These are phyloP conservation scores for Hemiscyllium ocellatum DNA, from an alignment of 2,113 vertebrate genomes.

Conservation along the genomic window DNA sequence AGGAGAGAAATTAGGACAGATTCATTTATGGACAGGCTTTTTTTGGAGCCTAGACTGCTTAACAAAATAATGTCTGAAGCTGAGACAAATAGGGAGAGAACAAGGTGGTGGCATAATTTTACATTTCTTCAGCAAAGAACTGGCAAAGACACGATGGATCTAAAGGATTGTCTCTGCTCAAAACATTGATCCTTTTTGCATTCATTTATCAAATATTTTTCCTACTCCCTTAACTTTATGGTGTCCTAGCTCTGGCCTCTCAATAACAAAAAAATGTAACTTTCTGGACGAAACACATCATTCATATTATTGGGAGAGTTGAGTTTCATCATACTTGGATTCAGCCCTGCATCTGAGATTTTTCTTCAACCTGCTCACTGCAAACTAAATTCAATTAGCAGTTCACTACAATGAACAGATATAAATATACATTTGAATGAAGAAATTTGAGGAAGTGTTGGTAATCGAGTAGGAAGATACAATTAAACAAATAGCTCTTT, in stretches of 20 bases:
- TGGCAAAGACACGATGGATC: background rate
- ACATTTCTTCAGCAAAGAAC: background rate
- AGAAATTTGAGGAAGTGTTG: background rate
- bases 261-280: background rate
- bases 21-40: background rate
- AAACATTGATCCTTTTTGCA: background rate
- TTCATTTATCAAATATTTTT: background rate
- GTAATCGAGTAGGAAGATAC: background rate
- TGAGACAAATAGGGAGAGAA: background rate
- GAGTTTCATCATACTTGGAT: background rate
- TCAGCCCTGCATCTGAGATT: background rate
- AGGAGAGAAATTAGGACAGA: background rate
- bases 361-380: background rate
- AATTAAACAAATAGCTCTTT: background rate
- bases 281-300: background rate
- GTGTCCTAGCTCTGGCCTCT: background rate
- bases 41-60: background rate
- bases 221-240: background rate
- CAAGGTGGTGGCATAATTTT: background rate
- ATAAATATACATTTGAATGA: background rate
- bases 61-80: background rate
- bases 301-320: background rate
- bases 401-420: background rate
- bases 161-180: background rate
- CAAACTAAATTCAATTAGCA: background rate